Percentiles rank a stretch among this genome's conserved stretches.
phyloP scores from a whole-genome alignment of 1,140 invertebrate genomes.

The Drosophila burlai region DNA sequence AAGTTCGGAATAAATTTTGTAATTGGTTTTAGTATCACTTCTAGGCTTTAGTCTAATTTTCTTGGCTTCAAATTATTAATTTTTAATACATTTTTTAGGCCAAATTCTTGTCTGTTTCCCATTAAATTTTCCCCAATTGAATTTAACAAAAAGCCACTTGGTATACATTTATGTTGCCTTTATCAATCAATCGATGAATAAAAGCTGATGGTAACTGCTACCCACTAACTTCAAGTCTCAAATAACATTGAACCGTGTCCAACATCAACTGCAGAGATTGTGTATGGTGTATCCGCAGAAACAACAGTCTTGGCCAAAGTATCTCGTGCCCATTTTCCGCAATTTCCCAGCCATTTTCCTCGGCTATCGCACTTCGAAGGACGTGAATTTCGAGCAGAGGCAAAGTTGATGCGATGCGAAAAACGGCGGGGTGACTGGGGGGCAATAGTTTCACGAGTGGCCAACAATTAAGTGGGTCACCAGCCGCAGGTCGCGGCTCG shows the following conservation, averaged over 20 bases:
- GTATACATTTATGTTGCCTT: background rate
- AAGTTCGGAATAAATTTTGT: background rate
- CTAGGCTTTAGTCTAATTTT: too few species aligned
- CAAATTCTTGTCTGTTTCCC: background rate
- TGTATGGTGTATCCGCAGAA: constrained; percentile 23
- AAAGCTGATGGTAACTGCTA: background rate
- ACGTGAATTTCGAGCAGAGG: constrained; percentile 24
- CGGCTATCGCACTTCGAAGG: constrained; percentile 35
- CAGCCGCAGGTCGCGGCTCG: constrained; percentile 53
- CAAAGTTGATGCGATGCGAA: constrained; percentile 9
- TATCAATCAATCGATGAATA: constrained; percentile 13
- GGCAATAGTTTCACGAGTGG: constrained; percentile 40
- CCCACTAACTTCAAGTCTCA: constrained; percentile 7
- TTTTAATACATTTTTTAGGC: background rate
- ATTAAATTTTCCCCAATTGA: background rate
- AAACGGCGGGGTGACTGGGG: background rate
- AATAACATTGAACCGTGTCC: constrained; percentile 33
- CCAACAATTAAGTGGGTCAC: constrained; percentile 70
- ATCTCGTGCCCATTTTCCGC: constrained; percentile 10
- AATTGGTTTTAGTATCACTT: background rate
- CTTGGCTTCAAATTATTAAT: background rate
- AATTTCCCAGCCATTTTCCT: constrained; percentile 12
- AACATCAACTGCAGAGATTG: constrained; percentile 39
- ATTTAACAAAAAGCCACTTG: background rate
- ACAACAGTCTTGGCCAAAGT: constrained; percentile 37